Base-by-base conservation (phyloP, 2,797 vertebrate species). In the Calcarius lapponicus region DNA sequence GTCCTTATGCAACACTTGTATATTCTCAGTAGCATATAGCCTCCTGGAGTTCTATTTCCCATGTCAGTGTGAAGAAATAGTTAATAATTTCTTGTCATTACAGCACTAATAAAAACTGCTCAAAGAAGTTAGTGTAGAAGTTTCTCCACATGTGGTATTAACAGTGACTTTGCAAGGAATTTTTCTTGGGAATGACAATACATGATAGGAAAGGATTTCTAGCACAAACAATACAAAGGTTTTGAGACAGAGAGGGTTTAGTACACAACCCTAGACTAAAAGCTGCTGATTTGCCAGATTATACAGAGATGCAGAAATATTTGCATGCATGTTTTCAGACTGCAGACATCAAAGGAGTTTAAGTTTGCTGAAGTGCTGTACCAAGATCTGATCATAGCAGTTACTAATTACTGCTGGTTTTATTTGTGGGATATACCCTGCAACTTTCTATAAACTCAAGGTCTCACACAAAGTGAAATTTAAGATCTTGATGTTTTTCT, bases 291-390 rank as follows among this genome's bases (percentile, higher is more conserved):
- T 58, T 62, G 3, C 29, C 56, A 70, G 32, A 56, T 82, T 61
- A n/a, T 25, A 11, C 28, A 60, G 18, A 7, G 29, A 43, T 25
- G 50, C 9, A n/a, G 17, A 36, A 75, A 56, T 38, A 62, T 10
- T 80, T 64, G 8, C 21, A 15, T 47, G 10, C 10, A 6, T 36
- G 14, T 64, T 90, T 15, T 53, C 65, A 71, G 26, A 67, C 17
- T 71, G n/a, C 34, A 36, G 42, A 29, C 1, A 1, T 14, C 0
- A 1, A 67, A 67, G 47, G 40, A 54, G 11, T 61, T 76, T n/a
- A 24, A 45, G 65, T 75, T 48, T 83, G 32, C 32, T 86, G 73
- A 86, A 71, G 43, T 64, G 22, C 20, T 70, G 17, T 40, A 40
- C 25, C 12, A 47, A 85, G 36, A 51, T 74, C 38, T 74, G 34